Percentiles rank a stretch among this genome's conserved stretches.
These are phyloP conservation scores for Parnassius mnemosyne DNA, from an alignment of 2,888 invertebrate genomes.

Conservation along the genomic window DNA sequence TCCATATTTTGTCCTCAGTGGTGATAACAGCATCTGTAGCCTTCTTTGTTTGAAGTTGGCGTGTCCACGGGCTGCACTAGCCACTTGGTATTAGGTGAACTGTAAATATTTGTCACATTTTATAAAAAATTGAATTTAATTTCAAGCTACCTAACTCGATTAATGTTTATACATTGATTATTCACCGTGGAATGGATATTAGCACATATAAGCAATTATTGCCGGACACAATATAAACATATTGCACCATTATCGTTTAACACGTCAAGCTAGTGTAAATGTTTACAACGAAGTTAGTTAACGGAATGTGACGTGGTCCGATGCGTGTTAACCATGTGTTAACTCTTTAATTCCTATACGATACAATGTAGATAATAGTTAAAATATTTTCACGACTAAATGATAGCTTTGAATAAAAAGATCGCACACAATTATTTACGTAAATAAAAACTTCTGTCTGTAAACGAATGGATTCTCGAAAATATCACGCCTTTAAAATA, in stretches of 20 bases:
- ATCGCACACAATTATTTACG: too few species aligned
- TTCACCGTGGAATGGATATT: slow-evolving; percentile 50
- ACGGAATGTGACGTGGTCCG: slow-evolving; percentile 33
- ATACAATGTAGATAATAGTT: not conserved
- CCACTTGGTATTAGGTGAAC: too few species aligned
- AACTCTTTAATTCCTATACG: not conserved
- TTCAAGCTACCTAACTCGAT: slow-evolving; percentile 12
- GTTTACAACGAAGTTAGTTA: slow-evolving; percentile 57
- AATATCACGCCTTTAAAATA: too few species aligned
- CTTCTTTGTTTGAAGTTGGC: too few species aligned
- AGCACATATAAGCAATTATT: slow-evolving; percentile 52
- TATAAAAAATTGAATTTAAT: not conserved
- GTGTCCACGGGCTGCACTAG: too few species aligned
- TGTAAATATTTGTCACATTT: not conserved
- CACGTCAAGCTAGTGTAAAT: slow-evolving; percentile 57
- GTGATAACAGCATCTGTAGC: too few species aligned
- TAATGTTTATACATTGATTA: slow-evolving; percentile 39
- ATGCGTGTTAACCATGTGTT: not conserved
- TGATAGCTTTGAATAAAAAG: too few species aligned
- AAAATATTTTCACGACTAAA: too few species aligned
- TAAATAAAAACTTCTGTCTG: too few species aligned
- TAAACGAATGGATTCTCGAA: too few species aligned
- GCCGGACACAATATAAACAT: slow-evolving; percentile 60
- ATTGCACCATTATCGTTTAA: slow-evolving; percentile 63
- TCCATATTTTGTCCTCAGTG: too few species aligned